Conservation (phyloP, 2,797 vertebrate species). For the Typhlichthys eigenmanni region DNA sequence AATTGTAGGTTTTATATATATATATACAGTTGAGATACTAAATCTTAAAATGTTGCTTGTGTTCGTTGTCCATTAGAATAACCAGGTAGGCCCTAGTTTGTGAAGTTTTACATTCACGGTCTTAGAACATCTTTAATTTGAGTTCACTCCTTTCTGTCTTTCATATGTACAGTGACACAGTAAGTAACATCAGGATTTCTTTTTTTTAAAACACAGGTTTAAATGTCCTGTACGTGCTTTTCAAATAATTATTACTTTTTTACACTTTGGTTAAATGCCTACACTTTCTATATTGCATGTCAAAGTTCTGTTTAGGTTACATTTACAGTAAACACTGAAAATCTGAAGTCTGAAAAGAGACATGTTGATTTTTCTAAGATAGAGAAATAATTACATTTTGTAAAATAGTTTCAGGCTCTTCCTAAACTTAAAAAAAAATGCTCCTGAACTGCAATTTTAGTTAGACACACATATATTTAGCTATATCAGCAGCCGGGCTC, state of each 20-base stretch:
- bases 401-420: no score
- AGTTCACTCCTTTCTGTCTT: not conserved
- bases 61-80: not conserved
- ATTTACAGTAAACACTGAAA: no score
- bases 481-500: constrained; percentile 57
- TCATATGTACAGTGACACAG: not conserved
- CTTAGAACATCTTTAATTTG: not conserved
- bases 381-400: no score
- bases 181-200: not conserved
- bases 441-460: no score
- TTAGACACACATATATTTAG: not conserved
- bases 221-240: not conserved
- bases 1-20: no score
- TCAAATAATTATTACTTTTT: not conserved
- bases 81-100: no score
- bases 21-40: no score
- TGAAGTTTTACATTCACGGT: not conserved
- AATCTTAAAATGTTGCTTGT: not conserved
- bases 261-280: not conserved
- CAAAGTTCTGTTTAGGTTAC: no score
- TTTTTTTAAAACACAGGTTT: not conserved
- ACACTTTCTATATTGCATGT: not conserved
- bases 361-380: no score
- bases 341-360: no score
- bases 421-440: no score